These are phyloP conservation scores for Ranitomeya variabilis DNA, from an alignment of 2,113 vertebrate species.

Conservation along the genomic window DNA sequence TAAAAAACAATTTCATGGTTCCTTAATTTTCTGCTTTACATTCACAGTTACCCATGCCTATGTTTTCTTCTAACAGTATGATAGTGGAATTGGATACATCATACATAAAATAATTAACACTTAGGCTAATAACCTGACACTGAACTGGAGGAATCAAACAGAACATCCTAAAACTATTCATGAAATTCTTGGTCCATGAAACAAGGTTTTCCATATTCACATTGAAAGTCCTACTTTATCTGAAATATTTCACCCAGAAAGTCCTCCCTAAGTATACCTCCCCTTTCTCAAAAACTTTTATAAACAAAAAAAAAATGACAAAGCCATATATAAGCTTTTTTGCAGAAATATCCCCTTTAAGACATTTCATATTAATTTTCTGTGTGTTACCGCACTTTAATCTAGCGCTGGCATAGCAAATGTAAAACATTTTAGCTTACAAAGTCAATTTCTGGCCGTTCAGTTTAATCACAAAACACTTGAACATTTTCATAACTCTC, in stretches of 20 bases:
- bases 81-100: background rate
- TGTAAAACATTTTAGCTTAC: background rate
- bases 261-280: background rate
- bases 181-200: background rate
- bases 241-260: background rate
- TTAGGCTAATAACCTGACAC: background rate
- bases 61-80: background rate
- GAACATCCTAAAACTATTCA: background rate
- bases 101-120: background rate
- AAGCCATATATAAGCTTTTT: background rate
- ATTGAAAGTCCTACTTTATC: background rate
- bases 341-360: background rate
- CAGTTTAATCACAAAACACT: background rate
- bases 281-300: background rate
- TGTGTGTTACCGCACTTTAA: background rate
- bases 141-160: background rate
- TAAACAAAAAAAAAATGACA: background rate
- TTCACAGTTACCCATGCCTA: background rate
- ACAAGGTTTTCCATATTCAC: background rate
- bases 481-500: background rate
- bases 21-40: background rate
- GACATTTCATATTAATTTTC: background rate
- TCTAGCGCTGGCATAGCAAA: background rate
- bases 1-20: too few relatives aligned
- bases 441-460: slow-evolving; percentile 13